Evolutionary conservation across 2,797 vertebrate genomes (phyloP).

Genomic region (Glyptemys insculpta): DNA sequence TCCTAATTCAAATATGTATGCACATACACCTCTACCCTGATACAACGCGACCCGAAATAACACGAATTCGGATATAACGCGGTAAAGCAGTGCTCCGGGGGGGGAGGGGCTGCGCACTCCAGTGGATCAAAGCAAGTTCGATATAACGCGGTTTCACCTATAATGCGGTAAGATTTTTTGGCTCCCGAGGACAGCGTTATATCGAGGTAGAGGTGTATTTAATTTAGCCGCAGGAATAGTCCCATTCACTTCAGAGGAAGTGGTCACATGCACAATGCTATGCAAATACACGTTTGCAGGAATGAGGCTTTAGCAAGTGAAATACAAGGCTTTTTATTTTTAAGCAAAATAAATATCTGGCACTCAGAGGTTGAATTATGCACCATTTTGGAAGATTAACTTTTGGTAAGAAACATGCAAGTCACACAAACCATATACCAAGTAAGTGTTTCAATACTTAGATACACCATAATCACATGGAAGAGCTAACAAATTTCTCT

Average conservation of each 20-base stretch:
- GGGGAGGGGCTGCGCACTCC: too few species aligned
- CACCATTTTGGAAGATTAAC: background rate
- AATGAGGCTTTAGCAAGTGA: slow-evolving; percentile 7
- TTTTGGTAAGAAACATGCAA: background rate
- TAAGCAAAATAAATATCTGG: fast-evolving
- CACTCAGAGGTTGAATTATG: background rate
- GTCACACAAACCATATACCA: fast-evolving
- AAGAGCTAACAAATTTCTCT: fast-evolving
- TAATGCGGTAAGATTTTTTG: too few species aligned
- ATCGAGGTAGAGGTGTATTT: background rate
- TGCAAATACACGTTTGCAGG: background rate
- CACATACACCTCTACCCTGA: background rate
- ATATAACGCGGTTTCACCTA: too few species aligned
- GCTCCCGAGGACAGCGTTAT: too few species aligned
- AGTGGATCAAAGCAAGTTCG: too few species aligned
- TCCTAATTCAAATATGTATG: slow-evolving; percentile 43
- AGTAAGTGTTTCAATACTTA: fast-evolving
- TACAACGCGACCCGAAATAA: too few species aligned
- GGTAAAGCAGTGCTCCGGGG: too few species aligned
- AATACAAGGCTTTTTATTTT: slow-evolving; percentile 5
- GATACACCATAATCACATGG: fast-evolving
- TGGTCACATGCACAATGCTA: background rate
- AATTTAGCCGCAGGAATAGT: slow-evolving; percentile 22
- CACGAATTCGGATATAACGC: too few species aligned
- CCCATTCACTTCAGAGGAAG: background rate